phyloP scores from a whole-genome alignment of 2,888 invertebrate species.

The Melinaea marsaeus region DNA sequence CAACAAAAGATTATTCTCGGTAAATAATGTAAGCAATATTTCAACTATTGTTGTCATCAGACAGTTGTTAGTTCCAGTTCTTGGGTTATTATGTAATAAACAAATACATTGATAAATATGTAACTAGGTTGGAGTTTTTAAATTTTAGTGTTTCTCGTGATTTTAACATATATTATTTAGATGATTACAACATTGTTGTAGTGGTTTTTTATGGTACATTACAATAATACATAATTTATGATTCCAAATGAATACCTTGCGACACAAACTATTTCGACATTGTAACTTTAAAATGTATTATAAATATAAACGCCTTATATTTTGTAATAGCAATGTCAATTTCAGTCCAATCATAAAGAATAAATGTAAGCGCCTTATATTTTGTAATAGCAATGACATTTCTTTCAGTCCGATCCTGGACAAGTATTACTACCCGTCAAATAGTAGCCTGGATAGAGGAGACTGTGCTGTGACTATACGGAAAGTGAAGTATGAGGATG shows the following conservation, averaged over 20 bases:
- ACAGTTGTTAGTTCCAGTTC: not conserved
- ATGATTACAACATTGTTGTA: too few relatives aligned
- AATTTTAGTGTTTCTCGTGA: too few relatives aligned
- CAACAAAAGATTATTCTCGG: not conserved
- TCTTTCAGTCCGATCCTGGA: conserved; percentile 56
- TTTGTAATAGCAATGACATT: not conserved
- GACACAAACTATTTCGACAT: too few relatives aligned
- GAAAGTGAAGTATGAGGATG: conserved; percentile 57
- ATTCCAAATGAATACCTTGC: too few relatives aligned
- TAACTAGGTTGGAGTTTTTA: too few relatives aligned
- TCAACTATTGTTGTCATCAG: not conserved
- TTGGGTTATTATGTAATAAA: not conserved
- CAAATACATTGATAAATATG: not conserved
- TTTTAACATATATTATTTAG: too few relatives aligned
- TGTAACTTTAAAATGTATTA: too few relatives aligned
- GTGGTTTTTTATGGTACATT: too few relatives aligned
- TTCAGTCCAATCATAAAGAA: not conserved
- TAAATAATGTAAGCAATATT: conserved; percentile 1
- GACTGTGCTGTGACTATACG: conserved; percentile 72
- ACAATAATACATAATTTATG: too few relatives aligned
- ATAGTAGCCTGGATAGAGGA: conserved; percentile 63
- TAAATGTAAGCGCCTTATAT: not conserved
- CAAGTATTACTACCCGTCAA: conserved; percentile 64
- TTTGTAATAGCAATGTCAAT: not conserved
- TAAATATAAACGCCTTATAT: too few relatives aligned